Percentiles rank a stretch among this genome's conserved stretches.
phyloP scores from a whole-genome alignment of 2,113 vertebrate genomes.

The Heteronetta atricapilla region DNA sequence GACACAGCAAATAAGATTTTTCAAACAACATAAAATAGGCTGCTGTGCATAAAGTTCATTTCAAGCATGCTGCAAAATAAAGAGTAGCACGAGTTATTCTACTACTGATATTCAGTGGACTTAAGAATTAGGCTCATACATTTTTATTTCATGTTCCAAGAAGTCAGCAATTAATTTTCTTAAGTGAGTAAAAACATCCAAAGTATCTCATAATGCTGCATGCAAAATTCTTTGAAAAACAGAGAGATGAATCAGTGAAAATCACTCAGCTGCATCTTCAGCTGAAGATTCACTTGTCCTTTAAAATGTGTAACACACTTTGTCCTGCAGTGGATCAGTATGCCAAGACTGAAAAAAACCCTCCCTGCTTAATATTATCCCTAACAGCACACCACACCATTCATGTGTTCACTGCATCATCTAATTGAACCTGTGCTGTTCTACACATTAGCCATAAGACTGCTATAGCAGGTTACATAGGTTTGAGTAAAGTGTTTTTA shows the following conservation, averaged over 20 bases:
- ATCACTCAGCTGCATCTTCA: slow-evolving; percentile 30
- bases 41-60: slow-evolving; percentile 28
- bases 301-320: slow-evolving; percentile 46
- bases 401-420: slow-evolving; percentile 27
- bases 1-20: slow-evolving; percentile 37
- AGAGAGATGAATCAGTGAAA: slow-evolving; percentile 57
- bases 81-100: slow-evolving; percentile 52
- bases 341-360: not conserved
- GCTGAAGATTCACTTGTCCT: slow-evolving; percentile 49
- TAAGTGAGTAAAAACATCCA: slow-evolving; percentile 60
- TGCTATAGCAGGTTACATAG: slow-evolving; percentile 63
- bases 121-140: slow-evolving; percentile 55
- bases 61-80: slow-evolving; percentile 51
- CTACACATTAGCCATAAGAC: slow-evolving; percentile 45
- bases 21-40: slow-evolving; percentile 32
- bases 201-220: slow-evolving; percentile 58
- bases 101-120: slow-evolving; percentile 39
- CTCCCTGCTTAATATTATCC: slow-evolving; percentile 14
- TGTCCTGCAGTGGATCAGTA: slow-evolving; percentile 7
- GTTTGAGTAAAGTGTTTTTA: slow-evolving; percentile 74
- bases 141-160: slow-evolving; percentile 69
- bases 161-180: slow-evolving; percentile 66
- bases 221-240: slow-evolving; percentile 68
- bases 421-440: slow-evolving; percentile 50
- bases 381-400: not conserved